phyloP scores from a whole-genome alignment of 1,140 invertebrate genomes.

The Anastatus disparis region DNA sequence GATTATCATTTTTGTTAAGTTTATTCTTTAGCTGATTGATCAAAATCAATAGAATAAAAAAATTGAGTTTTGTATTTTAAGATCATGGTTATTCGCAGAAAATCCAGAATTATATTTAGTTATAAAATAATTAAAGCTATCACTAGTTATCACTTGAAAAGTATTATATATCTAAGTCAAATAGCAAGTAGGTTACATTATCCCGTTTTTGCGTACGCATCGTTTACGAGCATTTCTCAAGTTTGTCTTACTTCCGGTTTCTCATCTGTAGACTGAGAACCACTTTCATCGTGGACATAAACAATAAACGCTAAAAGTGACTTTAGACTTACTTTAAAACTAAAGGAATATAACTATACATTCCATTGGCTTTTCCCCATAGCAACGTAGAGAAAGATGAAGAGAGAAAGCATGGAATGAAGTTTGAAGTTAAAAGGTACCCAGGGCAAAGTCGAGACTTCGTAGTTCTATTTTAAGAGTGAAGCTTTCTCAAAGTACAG shows the following conservation, averaged over 20 bases:
- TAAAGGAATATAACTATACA: background rate
- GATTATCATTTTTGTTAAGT: no score
- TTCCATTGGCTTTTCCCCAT: no score
- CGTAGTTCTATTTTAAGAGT: no score
- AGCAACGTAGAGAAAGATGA: background rate
- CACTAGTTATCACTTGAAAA: no score
- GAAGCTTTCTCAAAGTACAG: background rate
- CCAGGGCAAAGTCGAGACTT: background rate
- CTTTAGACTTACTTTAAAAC: background rate
- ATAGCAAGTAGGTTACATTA: background rate
- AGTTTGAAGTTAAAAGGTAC: background rate
- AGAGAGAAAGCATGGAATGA: background rate
- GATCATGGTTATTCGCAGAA: no score
- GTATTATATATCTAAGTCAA: no score
- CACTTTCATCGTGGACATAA: background rate
- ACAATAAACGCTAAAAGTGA: background rate
- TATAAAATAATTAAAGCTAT: no score
- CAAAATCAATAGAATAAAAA: no score
- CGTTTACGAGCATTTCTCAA: constrained; percentile 17
- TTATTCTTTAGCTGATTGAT: no score
- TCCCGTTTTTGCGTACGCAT: constrained; percentile 3
- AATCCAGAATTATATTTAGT: no score
- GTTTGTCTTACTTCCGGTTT: constrained; percentile 7
- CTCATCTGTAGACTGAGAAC: background rate
- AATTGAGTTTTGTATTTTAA: no score